A percentile compares a stretch with the other conserved stretches of the same genome.
These are phyloP conservation scores for Lates calcarifer DNA, from an alignment of 2,113 vertebrate species.

Conservation along the genomic window DNA sequence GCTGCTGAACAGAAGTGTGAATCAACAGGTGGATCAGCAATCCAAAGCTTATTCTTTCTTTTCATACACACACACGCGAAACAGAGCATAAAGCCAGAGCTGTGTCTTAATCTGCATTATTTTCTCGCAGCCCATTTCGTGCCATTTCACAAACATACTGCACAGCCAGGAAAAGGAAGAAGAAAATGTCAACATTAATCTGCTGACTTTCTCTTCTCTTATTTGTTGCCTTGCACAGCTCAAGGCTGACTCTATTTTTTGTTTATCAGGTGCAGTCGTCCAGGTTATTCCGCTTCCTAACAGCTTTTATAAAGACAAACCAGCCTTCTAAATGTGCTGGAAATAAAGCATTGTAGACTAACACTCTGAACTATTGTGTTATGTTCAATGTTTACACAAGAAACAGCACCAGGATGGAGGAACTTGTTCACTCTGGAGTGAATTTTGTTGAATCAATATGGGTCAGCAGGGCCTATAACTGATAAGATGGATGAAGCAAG, in stretches of 20 bases:
- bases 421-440: not conserved
- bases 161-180: slow-evolving; percentile 5
- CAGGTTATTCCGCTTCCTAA: slow-evolving; percentile 11
- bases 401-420: not conserved
- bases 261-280: slow-evolving; percentile 31
- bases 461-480: slow-evolving; percentile 17
- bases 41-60: slow-evolving; percentile 26
- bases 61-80: not conserved
- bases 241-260: slow-evolving; percentile 33
- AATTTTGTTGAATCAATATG: slow-evolving; percentile 46
- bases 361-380: not conserved
- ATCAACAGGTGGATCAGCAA: slow-evolving; percentile 59
- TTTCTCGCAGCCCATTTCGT: slow-evolving; percentile 39
- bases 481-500: slow-evolving; percentile 24
- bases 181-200: slow-evolving; percentile 58
- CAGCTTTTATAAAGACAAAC: slow-evolving; percentile 27
- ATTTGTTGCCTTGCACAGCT: slow-evolving; percentile 32
- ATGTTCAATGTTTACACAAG: slow-evolving; percentile 12
- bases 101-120: slow-evolving; percentile 48
- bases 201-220: slow-evolving; percentile 28
- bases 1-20: slow-evolving; percentile 32
- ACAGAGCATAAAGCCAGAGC: slow-evolving; percentile 17
- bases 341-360: slow-evolving; percentile 11
- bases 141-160: slow-evolving; percentile 37
- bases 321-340: slow-evolving; percentile 7